Percentiles rank a stretch among this genome's conserved stretches.
Conservation (phyloP, 1,140 invertebrate species). For the Bursaphelenchus mucronatus region DNA sequence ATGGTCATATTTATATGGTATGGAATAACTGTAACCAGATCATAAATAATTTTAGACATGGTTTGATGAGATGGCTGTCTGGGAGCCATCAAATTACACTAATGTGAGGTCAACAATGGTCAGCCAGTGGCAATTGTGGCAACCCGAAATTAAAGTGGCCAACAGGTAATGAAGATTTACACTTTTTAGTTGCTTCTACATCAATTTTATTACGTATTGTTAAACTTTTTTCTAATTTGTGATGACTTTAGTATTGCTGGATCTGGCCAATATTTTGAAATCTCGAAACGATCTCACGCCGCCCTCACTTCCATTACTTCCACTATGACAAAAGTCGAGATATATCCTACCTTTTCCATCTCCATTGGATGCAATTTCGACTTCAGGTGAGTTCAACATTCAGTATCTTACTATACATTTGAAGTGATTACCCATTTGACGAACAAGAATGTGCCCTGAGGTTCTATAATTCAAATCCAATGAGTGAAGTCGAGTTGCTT, state of each 20-base stretch:
- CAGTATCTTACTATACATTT: background rate
- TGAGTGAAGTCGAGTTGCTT: conserved; percentile 11
- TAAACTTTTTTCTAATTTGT: background rate
- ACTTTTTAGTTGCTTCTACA: background rate
- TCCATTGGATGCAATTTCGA: conserved; percentile 19
- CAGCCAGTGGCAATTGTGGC: conserved; percentile 25
- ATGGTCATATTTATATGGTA: conserved; percentile 21
- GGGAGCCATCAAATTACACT: conserved; percentile 19
- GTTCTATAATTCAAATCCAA: conserved; percentile 7
- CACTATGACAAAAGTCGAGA: conserved; percentile 10
- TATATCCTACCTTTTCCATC: conserved; percentile 17
- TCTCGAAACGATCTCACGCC: conserved; percentile 17
- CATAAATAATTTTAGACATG: conserved; percentile 12
- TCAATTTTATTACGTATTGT: conserved; percentile 1
- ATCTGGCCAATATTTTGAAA: conserved; percentile 10
- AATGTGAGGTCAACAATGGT: conserved; percentile 11
- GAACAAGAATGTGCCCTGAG: conserved; percentile 4
- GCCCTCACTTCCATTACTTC: conserved; percentile 7
- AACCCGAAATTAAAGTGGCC: conserved; percentile 20
- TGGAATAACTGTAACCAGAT: background rate
- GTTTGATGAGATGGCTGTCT: conserved; percentile 21
- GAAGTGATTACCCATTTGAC: conserved; percentile 13
- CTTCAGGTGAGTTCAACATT: conserved; percentile 4
- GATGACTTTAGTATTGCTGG: conserved; percentile 9
- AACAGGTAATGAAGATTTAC: conserved; percentile 22